A percentile compares a stretch with the other conserved stretches of the same genome.
Evolutionary conservation across 2,797 vertebrate genomes (phyloP).

Genomic region (Synanceia verrucosa): DNA sequence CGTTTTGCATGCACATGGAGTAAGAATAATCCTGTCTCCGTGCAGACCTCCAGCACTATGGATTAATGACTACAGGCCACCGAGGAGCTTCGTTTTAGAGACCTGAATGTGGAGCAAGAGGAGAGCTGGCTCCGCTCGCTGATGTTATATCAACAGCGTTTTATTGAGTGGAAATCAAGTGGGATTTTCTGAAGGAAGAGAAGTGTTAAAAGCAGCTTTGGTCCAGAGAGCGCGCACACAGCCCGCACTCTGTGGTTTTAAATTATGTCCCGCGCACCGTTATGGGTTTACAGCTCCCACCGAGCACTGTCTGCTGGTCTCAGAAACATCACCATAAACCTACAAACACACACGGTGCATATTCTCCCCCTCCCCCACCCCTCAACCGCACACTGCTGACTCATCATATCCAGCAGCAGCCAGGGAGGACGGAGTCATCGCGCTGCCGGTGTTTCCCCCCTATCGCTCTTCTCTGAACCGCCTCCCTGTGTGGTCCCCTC

Average conservation of each 20-base stretch:
- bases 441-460: conserved; percentile 20
- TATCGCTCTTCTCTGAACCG: conserved; percentile 20
- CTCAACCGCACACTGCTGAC: conserved; percentile 41
- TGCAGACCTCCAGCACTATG: conserved; percentile 50
- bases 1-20: conserved; percentile 48
- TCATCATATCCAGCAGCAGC: conserved; percentile 42
- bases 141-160: conserved; percentile 57
- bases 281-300: conserved; percentile 40
- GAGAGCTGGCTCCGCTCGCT: conserved; percentile 15
- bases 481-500: conserved; percentile 72
- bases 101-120: conserved; percentile 27
- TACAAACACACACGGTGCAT: conserved; percentile 26
- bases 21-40: conserved; percentile 56
- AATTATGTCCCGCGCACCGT: conserved; percentile 9
- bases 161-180: conserved; percentile 63
- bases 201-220: conserved; percentile 47
- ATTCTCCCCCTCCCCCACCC: no score
- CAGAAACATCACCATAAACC: conserved; percentile 32
- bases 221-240: not conserved
- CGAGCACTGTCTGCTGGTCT: conserved; percentile 37
- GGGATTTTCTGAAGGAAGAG: conserved; percentile 47
- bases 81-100: conserved; percentile 36
- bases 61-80: conserved; percentile 58
- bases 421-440: conserved; percentile 41
- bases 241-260: conserved; percentile 12